Evolutionary conservation across 2,888 invertebrate species (phyloP), one percentile per base, ranked within the genome.

Genomic region (Pristionchus arcanus): DNA sequence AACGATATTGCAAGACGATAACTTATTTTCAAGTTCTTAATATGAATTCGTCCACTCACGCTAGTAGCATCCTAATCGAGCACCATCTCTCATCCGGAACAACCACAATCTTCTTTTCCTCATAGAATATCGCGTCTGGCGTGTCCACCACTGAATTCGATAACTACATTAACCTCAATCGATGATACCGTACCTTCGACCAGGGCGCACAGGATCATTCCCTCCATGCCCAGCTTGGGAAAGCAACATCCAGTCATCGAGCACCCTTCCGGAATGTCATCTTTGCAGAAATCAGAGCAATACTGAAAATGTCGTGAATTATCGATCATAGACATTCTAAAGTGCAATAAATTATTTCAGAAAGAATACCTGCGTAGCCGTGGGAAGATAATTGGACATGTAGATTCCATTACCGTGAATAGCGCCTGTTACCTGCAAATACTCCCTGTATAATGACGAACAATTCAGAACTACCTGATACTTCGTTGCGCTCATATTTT

Each of bases 401-500:
- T 83, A 83, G 83, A 83, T 83, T 15, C 83, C 83, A 25, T 28
- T 42, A 15, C 83, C 83, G 28, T 83, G 37, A 16, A 37, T 37
- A 2, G 83, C 83, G 15, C 83, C 83, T 0, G 28, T 28, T 4
- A 49, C 25, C 37, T 83, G n/a, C 11, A n/a, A 63, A 63, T 11
- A 63, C 9, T 63, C 5, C 19, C 55, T 55, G 21, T 55, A n/a
- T 55, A 16, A 16, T 21, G 21, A 21, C 15, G 5, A 55, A 55
- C 19, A 21, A 55, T n/a, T 5, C 7, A n/a, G 11, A 63, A 7
- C 25, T 28, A 83, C 28, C 37, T 83, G 49, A 53, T 25, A 49
- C 25, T 42, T 49, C 28, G 83, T 83, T n/a, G 53, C 83, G 37
- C 85, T 85, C 85, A 85, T 85, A 11, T 59, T 85, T 63, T 85